These are phyloP conservation scores for Vicugna pacos DNA, from an alignment of 2,113 vertebrate species.

Conservation along the genomic window DNA sequence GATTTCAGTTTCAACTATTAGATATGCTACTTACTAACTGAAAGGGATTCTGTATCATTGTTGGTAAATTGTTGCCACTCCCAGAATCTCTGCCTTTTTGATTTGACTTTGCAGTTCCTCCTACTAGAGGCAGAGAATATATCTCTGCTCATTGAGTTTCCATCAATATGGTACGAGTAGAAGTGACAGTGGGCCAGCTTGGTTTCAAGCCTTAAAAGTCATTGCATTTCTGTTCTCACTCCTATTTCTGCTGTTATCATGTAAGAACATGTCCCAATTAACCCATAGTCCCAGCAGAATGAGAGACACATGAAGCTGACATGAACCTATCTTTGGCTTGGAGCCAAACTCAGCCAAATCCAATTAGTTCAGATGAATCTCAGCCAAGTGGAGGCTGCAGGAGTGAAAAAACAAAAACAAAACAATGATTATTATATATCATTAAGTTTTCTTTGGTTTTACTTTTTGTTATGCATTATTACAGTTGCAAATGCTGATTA, in stretches of 20 bases:
- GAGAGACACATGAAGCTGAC: not conserved
- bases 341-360: not conserved
- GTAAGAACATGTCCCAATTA: not conserved
- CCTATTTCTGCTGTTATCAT: not conserved
- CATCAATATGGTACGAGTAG: not conserved
- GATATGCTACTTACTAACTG: not conserved
- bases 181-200: not conserved
- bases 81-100: not conserved
- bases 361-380: not conserved
- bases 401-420: not conserved
- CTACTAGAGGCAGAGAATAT: not conserved
- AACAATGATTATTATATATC: not conserved
- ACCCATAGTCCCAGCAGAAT: not conserved
- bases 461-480: not conserved
- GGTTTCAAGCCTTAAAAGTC: not conserved
- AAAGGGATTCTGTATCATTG: not conserved
- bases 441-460: not conserved
- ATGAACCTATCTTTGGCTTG: not conserved
- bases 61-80: not conserved
- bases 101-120: not conserved
- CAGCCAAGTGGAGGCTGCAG: not conserved
- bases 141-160: not conserved
- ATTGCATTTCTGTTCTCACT: not conserved
- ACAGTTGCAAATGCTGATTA: not conserved
- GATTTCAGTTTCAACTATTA: not conserved